Conservation (phyloP, 2,888 invertebrate genomes). For the Sarcophaga carnaria region DNA sequence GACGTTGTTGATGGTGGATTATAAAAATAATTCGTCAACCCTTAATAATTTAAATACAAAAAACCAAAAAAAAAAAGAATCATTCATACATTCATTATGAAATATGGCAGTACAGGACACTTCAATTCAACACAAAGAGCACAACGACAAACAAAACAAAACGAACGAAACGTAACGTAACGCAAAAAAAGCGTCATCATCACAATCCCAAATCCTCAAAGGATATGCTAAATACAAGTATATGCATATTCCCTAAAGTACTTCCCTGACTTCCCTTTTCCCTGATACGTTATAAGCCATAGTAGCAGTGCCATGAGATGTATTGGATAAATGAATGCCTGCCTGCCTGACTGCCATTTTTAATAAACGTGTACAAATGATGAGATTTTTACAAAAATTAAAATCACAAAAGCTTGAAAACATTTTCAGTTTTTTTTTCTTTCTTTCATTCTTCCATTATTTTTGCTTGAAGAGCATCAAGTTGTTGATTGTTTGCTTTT, state of each 20-base stretch:
- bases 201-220: slow-evolving; percentile 58
- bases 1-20: slow-evolving; percentile 12
- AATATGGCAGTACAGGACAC: slow-evolving; percentile 66
- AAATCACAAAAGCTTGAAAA: slow-evolving; percentile 64
- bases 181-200: slow-evolving; percentile 51
- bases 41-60: slow-evolving; percentile 54
- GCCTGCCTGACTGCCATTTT: slow-evolving; percentile 53
- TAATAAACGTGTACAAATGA: slow-evolving; percentile 40
- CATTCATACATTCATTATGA: slow-evolving; percentile 54
- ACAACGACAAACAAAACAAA: slow-evolving; percentile 12
- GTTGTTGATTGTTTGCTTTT: slow-evolving; percentile 69
- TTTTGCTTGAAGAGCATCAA: slow-evolving; percentile 43
- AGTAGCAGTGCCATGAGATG: neutral
- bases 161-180: neutral
- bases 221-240: slow-evolving; percentile 60
- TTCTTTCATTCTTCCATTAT: slow-evolving; percentile 24
- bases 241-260: neutral
- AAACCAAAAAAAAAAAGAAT: neutral
- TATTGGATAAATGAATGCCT: slow-evolving; percentile 20
- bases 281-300: too few relatives aligned
- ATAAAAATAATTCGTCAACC: slow-evolving; percentile 60
- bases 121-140: slow-evolving; percentile 28
- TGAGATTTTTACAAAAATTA: slow-evolving; percentile 58
- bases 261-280: too few relatives aligned
- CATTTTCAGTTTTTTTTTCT: slow-evolving; percentile 5